Evolutionary conservation across 1,140 invertebrate species (phyloP).

Genomic region (Polypedilum pembai): DNA sequence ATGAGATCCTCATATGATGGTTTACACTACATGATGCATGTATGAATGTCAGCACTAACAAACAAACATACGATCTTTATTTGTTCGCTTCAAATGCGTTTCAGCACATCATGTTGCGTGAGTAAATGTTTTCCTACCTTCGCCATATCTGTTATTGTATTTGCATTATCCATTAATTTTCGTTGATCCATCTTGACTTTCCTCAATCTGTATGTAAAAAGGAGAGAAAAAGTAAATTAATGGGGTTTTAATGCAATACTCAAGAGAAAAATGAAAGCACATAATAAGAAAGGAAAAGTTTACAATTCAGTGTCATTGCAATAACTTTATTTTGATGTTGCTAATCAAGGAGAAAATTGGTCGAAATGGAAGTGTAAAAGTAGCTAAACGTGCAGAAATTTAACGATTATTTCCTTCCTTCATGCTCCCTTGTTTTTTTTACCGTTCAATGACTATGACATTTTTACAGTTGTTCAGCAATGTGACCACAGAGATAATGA

Average conservation of each 20-base stretch:
- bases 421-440: not conserved
- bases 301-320: too few species aligned
- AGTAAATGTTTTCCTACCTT: constrained; percentile 65
- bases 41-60: too few species aligned
- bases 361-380: not conserved
- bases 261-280: too few species aligned
- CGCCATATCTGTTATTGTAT: constrained; percentile 98
- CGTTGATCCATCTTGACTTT: constrained; percentile 99
- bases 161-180: constrained; percentile 98
- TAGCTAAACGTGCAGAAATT: not conserved
- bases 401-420: constrained; percentile 1
- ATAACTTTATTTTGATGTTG: too few species aligned
- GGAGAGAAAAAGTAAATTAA: not conserved
- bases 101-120: too few species aligned
- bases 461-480: not conserved
- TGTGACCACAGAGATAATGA: not conserved
- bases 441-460: not conserved
- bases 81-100: too few species aligned
- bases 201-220: constrained; percentile 72
- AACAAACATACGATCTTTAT: too few species aligned
- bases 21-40: too few species aligned
- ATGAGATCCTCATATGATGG: not conserved
- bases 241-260: not conserved
- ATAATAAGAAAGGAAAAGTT: too few species aligned
- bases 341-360: too few species aligned